Evolutionary conservation across 2,797 vertebrate genomes (phyloP), one percentile per base, ranked within the genome.

Genomic region (Naso thynnoides): DNA sequence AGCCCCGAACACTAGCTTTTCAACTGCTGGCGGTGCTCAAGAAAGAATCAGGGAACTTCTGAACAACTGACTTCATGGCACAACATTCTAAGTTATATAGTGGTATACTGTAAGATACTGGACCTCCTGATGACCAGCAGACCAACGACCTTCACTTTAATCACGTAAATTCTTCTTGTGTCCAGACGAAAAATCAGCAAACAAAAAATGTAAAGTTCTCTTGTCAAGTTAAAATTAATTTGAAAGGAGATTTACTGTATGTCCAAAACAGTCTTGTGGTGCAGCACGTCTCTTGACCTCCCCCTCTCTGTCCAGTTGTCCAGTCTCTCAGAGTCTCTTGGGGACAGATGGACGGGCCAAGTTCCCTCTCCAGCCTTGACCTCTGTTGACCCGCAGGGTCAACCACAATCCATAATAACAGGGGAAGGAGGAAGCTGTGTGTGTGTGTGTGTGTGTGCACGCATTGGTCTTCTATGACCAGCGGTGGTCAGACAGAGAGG

Each of bases 321-420:
- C 84, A 57, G 70, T 71, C 47, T 47, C 61, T 59, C 47, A 44
- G 27, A 68, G 14, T 84, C 64, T 66, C 41, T 0, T 0, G 53
- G 38, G 81, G n/a, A 45, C 79, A 85, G 78, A 81, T 83, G 70
- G 78, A 68, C 23, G 10, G 79, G 53, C 79, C 74, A 78, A 84
- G 83, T 78, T 84, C 83, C 63, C 62, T 53, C 71, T 78, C 38
- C 71, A 79, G 78, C 83, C 83, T 87, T 87, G 86, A 88, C 83
- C 86, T 84, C 38, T 53, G 77, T 84, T 76, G 88, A 86, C 82
- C 70, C 2, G 21, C 29, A 2, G 41, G 86, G 82, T 83, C 81
- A 79, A 59, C 47, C 47, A 3, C 66, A 73, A 88, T 86, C 85
- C 41, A 85, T 88, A 82, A 70, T 16, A 61, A 31, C 57, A 50